These are phyloP conservation scores for Siniperca chuatsi DNA, from an alignment of 2,113 vertebrate genomes.

Conservation along the genomic window DNA sequence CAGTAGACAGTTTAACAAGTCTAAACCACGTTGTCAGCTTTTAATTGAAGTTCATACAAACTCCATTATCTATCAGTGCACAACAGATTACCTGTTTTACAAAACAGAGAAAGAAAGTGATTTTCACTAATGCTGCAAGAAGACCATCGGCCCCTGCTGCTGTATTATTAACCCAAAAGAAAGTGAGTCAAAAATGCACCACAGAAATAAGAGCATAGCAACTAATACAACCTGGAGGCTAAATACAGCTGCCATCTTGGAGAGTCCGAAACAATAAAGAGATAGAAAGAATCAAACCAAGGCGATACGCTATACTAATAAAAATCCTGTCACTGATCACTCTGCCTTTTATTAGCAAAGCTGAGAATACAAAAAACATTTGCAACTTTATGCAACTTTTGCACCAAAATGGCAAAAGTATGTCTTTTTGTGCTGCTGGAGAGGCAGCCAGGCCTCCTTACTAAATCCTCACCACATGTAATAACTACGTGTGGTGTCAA, in stretches of 20 bases:
- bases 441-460: slow-evolving; percentile 83
- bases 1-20: slow-evolving; percentile 85
- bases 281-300: slow-evolving; percentile 74
- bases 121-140: slow-evolving; percentile 78
- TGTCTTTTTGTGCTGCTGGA: slow-evolving; percentile 79
- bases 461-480: slow-evolving; percentile 96
- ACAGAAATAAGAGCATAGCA: slow-evolving; percentile 86
- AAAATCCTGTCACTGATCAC: slow-evolving; percentile 86
- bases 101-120: slow-evolving; percentile 79
- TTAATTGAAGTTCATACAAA: slow-evolving; percentile 82
- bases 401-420: slow-evolving; percentile 90
- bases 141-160: slow-evolving; percentile 65
- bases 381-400: slow-evolving; percentile 85
- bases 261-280: slow-evolving; percentile 79
- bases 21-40: slow-evolving; percentile 85
- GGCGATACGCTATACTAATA: slow-evolving; percentile 94
- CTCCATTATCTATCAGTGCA: slow-evolving; percentile 82
- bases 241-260: slow-evolving; percentile 87
- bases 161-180: slow-evolving; percentile 74
- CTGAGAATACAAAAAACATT: slow-evolving; percentile 88
- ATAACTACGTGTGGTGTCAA: slow-evolving; percentile 98
- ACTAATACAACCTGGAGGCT: slow-evolving; percentile 86
- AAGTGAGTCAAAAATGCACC: slow-evolving; percentile 82
- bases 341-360: slow-evolving; percentile 91
- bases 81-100: slow-evolving; percentile 83